phyloP scores from a whole-genome alignment of 2,113 vertebrate species.

The Gracilinanus agilis region DNA sequence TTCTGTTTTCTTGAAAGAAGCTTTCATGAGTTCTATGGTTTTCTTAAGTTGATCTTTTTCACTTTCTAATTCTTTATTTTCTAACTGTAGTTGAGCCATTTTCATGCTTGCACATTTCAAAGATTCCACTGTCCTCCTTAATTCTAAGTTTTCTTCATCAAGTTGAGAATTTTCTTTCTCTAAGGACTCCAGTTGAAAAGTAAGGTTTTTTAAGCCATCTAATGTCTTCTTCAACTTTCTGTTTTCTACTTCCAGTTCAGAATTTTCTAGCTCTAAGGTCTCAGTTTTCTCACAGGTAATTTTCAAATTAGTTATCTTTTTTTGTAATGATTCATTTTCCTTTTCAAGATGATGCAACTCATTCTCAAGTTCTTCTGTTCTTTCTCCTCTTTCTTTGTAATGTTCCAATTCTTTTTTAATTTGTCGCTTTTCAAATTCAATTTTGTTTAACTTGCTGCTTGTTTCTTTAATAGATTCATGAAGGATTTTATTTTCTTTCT shows the following conservation, averaged over 20 bases:
- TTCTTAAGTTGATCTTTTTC: conserved; percentile 95
- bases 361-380: conserved; percentile 93
- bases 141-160: conserved; percentile 95
- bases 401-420: conserved; percentile 94
- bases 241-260: conserved; percentile 92
- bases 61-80: conserved; percentile 96
- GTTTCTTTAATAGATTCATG: conserved; percentile 98
- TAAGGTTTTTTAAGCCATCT: conserved; percentile 92
- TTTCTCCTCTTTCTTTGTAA: conserved; percentile 95
- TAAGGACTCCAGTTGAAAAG: conserved; percentile 92
- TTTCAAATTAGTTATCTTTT: conserved; percentile 93
- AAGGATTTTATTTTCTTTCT: conserved; percentile 96
- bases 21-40: conserved; percentile 94
- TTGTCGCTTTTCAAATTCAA: conserved; percentile 96
- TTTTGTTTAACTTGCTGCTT: conserved; percentile 94
- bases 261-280: conserved; percentile 94
- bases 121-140: conserved; percentile 92
- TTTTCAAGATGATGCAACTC: conserved; percentile 91
- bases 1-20: conserved; percentile 95
- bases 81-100: conserved; percentile 92
- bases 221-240: conserved; percentile 95
- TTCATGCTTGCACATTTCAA: conserved; percentile 91
- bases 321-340: conserved; percentile 95
- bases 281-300: conserved; percentile 96
- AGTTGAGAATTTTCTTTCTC: conserved; percentile 97